These are phyloP conservation scores for Dallia pectoralis DNA, from an alignment of 2,797 vertebrate genomes.

Conservation along the genomic window DNA sequence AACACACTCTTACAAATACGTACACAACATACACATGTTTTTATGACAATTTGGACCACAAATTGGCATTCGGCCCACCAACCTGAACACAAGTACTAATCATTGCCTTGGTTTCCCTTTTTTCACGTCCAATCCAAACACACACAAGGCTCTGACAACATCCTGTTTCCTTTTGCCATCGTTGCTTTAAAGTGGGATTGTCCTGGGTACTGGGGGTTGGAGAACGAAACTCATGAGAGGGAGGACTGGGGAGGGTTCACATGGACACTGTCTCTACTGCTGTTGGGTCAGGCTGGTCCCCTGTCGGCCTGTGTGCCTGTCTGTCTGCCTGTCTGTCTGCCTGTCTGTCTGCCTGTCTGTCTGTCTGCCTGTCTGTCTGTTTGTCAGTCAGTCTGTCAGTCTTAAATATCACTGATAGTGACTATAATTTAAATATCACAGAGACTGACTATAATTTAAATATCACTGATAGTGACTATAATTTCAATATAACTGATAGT, in stretches of 20 bases:
- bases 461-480: too few species aligned
- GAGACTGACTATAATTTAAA: too few species aligned
- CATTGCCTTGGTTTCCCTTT: slow-evolving; percentile 30
- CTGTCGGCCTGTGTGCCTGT: neutral
- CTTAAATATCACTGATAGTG: too few species aligned
- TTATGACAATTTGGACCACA: slow-evolving; percentile 10
- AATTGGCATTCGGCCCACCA: slow-evolving; percentile 4
- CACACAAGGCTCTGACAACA: slow-evolving; percentile 49
- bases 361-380: too few species aligned
- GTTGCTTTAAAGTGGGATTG: slow-evolving; percentile 24
- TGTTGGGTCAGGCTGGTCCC: neutral
- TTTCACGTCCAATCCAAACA: slow-evolving; percentile 36
- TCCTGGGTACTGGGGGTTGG: slow-evolving; percentile 20
- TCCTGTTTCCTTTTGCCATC: slow-evolving; percentile 60
- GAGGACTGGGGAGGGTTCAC: slow-evolving; percentile 35
- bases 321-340: neutral
- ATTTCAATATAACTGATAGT: too few species aligned
- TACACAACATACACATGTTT: slow-evolving; percentile 17
- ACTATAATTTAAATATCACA: too few species aligned
- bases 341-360: too few species aligned
- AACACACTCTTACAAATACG: slow-evolving; percentile 12
- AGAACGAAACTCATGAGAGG: slow-evolving; percentile 48
- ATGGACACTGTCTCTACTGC: slow-evolving; percentile 6
- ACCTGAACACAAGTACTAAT: slow-evolving; percentile 28
- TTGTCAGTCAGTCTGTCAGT: too few species aligned